Evolutionary conservation across 2,888 invertebrate genomes (phyloP).

Genomic region (Laspeyria flexula): DNA sequence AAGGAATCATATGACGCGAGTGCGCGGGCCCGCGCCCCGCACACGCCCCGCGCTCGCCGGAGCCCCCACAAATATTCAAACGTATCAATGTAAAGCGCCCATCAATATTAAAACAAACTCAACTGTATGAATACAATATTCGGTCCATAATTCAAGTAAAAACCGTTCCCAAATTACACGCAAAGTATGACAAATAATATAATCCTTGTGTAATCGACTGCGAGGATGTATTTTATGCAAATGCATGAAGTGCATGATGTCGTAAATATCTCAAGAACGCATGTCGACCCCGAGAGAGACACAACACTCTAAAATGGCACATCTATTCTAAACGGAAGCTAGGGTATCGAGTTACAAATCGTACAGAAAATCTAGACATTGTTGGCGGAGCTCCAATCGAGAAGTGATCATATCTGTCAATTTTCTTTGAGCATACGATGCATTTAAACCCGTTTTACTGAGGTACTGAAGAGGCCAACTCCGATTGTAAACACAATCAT

Average conservation of each 20-base stretch:
- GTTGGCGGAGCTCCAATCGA: slow-evolving; percentile 82
- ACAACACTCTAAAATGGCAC: slow-evolving; percentile 77
- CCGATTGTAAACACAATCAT: slow-evolving; percentile 30
- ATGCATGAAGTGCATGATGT: slow-evolving; percentile 67
- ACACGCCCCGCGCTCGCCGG: slow-evolving; percentile 19
- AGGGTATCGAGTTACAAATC: slow-evolving; percentile 80
- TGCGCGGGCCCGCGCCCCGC: slow-evolving; percentile 35
- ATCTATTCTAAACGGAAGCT: slow-evolving; percentile 82
- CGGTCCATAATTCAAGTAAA: slow-evolving; percentile 37
- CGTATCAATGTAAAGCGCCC: slow-evolving; percentile 45
- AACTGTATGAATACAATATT: slow-evolving; percentile 46
- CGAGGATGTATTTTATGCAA: slow-evolving; percentile 49
- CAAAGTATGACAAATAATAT: slow-evolving; percentile 44
- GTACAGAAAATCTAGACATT: slow-evolving; percentile 79
- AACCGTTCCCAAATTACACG: slow-evolving; percentile 32
- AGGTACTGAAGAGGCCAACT: slow-evolving; percentile 48
- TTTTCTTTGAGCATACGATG: slow-evolving; percentile 79
- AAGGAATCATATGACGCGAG: slow-evolving; percentile 65
- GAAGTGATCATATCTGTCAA: slow-evolving; percentile 86
- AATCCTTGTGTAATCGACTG: slow-evolving; percentile 41
- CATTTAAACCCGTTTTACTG: slow-evolving; percentile 64
- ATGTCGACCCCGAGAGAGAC: slow-evolving; percentile 72
- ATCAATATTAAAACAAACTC: slow-evolving; percentile 56
- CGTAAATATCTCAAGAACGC: slow-evolving; percentile 75
- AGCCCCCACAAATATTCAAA: slow-evolving; percentile 40